A percentile compares a stretch with the other conserved stretches of the same genome.
These are phyloP conservation scores for Poecilia picta DNA, from an alignment of 2,797 vertebrate species.

Conservation along the genomic window DNA sequence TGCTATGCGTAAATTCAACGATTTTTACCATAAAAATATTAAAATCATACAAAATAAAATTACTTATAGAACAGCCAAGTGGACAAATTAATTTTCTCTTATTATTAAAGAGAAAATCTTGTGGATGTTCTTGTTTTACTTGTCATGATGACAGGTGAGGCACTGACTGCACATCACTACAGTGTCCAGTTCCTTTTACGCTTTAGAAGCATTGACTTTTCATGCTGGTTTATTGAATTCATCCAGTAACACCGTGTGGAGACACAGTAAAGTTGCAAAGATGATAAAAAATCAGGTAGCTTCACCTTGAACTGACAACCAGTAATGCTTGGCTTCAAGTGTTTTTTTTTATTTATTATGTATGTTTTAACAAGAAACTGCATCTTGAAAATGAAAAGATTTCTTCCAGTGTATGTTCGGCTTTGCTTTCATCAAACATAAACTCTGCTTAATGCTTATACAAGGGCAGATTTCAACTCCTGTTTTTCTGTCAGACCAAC, in stretches of 20 bases:
- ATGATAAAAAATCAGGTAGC: neutral
- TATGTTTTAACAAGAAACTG: neutral
- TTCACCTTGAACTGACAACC: slow-evolving; percentile 16
- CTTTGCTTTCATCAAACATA: neutral
- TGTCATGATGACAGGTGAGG: too few relatives aligned
- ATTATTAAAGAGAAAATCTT: too few relatives aligned
- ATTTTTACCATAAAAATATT: too few relatives aligned
- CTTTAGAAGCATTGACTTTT: neutral
- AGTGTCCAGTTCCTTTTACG: neutral
- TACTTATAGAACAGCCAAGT: too few relatives aligned
- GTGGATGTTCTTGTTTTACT: too few relatives aligned
- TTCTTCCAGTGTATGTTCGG: neutral
- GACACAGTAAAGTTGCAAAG: neutral
- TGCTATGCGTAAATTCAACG: too few relatives aligned
- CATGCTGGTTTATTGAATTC: neutral
- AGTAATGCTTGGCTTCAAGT: slow-evolving; percentile 2
- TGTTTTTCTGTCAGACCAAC: neutral
- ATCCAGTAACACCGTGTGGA: neutral
- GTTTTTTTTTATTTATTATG: neutral
- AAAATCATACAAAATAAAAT: too few relatives aligned
- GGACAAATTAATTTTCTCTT: too few relatives aligned
- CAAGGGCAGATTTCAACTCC: neutral
- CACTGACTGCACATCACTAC: neutral
- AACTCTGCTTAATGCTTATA: slow-evolving; percentile 3
- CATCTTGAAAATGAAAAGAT: neutral